These are phyloP conservation scores for Artemia sinica DNA, from an alignment of 2,888 invertebrate genomes.

Conservation along the genomic window DNA sequence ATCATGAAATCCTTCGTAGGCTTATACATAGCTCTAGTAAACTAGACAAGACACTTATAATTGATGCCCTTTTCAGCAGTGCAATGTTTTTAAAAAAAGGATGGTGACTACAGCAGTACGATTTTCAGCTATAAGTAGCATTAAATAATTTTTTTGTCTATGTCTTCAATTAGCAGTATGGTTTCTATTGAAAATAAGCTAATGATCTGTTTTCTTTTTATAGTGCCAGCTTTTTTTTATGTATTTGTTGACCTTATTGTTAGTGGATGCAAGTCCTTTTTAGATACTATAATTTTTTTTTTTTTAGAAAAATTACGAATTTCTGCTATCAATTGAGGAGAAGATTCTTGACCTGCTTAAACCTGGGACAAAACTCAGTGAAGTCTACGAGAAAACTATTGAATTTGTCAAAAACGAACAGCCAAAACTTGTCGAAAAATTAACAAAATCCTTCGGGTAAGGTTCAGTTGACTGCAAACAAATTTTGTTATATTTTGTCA, in stretches of 20 bases:
- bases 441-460: conserved; percentile 81
- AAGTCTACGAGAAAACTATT: conserved; percentile 69
- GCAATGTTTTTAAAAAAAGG: no score
- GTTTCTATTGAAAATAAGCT: no score
- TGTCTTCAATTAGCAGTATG: no score
- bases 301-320: conserved; percentile 72
- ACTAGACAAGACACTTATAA: no score
- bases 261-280: background rate
- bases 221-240: background rate
- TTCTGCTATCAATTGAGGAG: conserved; percentile 71
- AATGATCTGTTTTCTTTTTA: no score
- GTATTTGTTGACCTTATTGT: background rate
- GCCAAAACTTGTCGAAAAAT: conserved; percentile 62
- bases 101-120: no score
- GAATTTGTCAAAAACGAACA: conserved; percentile 68
- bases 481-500: no score
- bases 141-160: no score
- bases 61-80: no score
- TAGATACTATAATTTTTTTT: background rate
- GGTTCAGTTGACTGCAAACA: conserved; percentile 21
- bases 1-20: no score
- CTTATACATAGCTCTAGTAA: no score
- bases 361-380: conserved; percentile 60
- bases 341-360: conserved; percentile 67
- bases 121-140: no score